A percentile compares a stretch with the other conserved stretches of the same genome.
Conservation (phyloP, 2,113 vertebrate species). For the Arothron firmamentum region DNA sequence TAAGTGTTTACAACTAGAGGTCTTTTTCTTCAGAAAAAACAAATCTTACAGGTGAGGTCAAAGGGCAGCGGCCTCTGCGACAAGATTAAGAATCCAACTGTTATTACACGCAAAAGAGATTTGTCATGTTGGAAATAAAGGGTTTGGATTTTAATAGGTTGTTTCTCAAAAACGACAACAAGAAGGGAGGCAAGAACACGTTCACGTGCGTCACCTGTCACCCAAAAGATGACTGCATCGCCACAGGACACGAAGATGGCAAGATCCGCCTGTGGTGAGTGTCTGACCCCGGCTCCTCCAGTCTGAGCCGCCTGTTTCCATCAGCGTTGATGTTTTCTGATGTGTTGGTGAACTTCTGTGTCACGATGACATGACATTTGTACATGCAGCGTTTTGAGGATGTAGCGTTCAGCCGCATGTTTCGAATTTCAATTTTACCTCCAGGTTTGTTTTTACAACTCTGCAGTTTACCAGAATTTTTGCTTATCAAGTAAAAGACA, state of each 20-base stretch:
- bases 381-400: too few species aligned
- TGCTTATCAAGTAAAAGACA: too few species aligned
- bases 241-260: conserved; percentile 89
- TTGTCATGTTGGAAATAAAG: neutral
- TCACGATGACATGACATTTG: too few species aligned
- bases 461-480: too few species aligned
- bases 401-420: too few species aligned
- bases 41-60: conserved; percentile 79
- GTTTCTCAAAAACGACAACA: conserved; percentile 72
- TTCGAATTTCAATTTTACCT: too few species aligned
- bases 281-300: neutral
- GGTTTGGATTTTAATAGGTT: conserved; percentile 71
- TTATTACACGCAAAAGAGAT: neutral
- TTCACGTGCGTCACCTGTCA: conserved; percentile 87
- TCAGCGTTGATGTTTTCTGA: too few species aligned
- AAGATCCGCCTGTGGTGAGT: conserved; percentile 92
- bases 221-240: conserved; percentile 90
- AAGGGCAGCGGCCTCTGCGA: too few species aligned
- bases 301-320: too few species aligned
- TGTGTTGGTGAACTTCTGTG: too few species aligned
- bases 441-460: too few species aligned
- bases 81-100: neutral
- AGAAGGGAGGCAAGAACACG: conserved; percentile 76
- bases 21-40: conserved; percentile 87
- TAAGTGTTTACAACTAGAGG: conserved; percentile 71